Evolutionary conservation across 2,888 invertebrate genomes (phyloP), one percentile per base, ranked within the genome.

Genomic region (Seladonia tumulorum): DNA sequence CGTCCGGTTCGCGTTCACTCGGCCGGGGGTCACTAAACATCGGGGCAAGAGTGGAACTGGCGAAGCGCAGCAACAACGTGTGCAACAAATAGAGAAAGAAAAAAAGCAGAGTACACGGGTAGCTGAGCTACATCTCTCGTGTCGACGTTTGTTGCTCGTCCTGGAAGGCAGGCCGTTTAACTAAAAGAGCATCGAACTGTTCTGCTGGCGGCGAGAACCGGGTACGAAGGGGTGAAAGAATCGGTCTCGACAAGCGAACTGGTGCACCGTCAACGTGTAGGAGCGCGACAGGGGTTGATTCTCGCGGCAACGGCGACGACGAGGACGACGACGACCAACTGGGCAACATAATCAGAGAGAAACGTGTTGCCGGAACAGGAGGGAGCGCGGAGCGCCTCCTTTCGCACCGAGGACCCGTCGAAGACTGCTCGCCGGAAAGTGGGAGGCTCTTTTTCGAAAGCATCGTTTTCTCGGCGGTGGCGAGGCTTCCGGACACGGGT

Each of bases 381-480:
- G 49, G 18, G 71, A 74, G 77, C 35, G 85, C 29, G 35, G n/a
- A 39, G 42, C 76, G 78, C 86, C 80, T 86, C 87, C 90, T 74
- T 82, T 85, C 83, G 57, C 90, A 80, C 76, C 91, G 89, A 85
- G 89, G 82, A 88, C 82, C 88, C 87, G 88, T 87, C 91, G 90
- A 91, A 90, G 90, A 91, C 91, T 90, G 90, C 60, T 68, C 76
- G 76, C 29, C 29, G 25, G 83, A 83, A 82, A 87, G 81, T 80
- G 90, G 89, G 88, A 78, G 87, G 86, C 84, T 87, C 89, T 85
- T 88, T 89, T 88, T 84, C 87, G 87, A 91, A 88, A 89, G 85
- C 87, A 84, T 88, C 89, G 86, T 91, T 91, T 91, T 87, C 91
- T 89, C 88, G 82, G 87, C 88, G 86, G 87, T 73, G 87, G 84